Percentiles rank a stretch among this genome's conserved stretches.
Evolutionary conservation across 2,888 invertebrate genomes (phyloP).

Genomic region (Biston betularia): DNA sequence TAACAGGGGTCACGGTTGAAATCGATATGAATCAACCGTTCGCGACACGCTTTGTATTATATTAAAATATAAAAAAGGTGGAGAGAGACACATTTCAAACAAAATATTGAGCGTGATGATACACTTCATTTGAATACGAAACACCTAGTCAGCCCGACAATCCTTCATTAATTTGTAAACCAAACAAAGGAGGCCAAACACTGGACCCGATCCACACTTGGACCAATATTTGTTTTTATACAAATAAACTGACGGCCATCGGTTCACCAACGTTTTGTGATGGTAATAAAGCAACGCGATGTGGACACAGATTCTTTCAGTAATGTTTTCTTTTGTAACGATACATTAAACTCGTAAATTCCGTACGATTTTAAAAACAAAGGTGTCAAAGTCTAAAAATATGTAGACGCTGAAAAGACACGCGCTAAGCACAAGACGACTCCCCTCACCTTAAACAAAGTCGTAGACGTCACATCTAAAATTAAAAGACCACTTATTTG

Average conservation of each 20-base stretch:
- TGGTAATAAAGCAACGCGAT: slow-evolving; percentile 76
- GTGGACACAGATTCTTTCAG: slow-evolving; percentile 69
- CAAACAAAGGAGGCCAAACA: slow-evolving; percentile 74
- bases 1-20: slow-evolving; percentile 62
- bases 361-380: slow-evolving; percentile 37
- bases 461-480: slow-evolving; percentile 81
- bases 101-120: slow-evolving; percentile 56
- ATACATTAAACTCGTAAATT: slow-evolving; percentile 56
- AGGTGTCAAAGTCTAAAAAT: slow-evolving; percentile 57
- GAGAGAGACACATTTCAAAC: slow-evolving; percentile 35
- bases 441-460: slow-evolving; percentile 79
- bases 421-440: slow-evolving; percentile 78
- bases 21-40: slow-evolving; percentile 62
- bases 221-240: slow-evolving; percentile 82
- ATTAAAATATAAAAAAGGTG: slow-evolving; percentile 20
- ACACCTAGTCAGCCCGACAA: slow-evolving; percentile 68
- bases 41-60: slow-evolving; percentile 33
- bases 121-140: slow-evolving; percentile 62
- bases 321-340: slow-evolving; percentile 55
- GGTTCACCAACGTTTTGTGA: slow-evolving; percentile 75
- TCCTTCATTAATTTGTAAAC: slow-evolving; percentile 80
- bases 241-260: slow-evolving; percentile 80
- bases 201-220: slow-evolving; percentile 82
- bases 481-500: slow-evolving; percentile 84
- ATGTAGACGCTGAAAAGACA: slow-evolving; percentile 69